These are phyloP conservation scores for Stenodera caucasica DNA, from an alignment of 2,888 invertebrate species.

Conservation along the genomic window DNA sequence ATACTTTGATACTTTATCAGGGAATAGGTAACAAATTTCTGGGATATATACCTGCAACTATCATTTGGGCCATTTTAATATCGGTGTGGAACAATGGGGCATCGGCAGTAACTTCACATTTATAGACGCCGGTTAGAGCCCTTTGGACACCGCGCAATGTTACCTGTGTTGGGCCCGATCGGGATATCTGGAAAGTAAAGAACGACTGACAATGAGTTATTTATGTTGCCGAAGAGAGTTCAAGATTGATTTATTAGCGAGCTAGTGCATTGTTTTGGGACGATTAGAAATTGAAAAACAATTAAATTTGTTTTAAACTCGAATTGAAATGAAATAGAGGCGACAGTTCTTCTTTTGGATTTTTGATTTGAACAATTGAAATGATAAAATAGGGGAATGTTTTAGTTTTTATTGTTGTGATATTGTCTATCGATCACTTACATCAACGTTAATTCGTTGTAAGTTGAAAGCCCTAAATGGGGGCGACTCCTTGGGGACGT, in stretches of 20 bases:
- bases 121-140: conserved; percentile 54
- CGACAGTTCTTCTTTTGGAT: too few relatives aligned
- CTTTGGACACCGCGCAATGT: conserved; percentile 51
- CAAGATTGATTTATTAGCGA: conserved; percentile 23
- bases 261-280: conserved; percentile 13
- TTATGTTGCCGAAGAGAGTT: conserved; percentile 9
- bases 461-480: conserved; percentile 57
- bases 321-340: too few relatives aligned
- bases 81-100: conserved; percentile 55
- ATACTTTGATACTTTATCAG: not conserved
- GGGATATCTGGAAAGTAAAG: conserved; percentile 52
- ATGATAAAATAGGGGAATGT: too few relatives aligned
- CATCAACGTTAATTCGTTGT: conserved; percentile 58
- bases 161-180: conserved; percentile 53
- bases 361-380: too few relatives aligned
- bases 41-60: conserved; percentile 48
- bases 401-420: not conserved
- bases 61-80: conserved; percentile 52
- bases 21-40: conserved; percentile 10
- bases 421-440: conserved; percentile 47
- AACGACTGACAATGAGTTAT: conserved; percentile 14
- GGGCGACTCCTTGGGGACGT: conserved; percentile 60
- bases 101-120: conserved; percentile 57
- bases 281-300: too few relatives aligned
- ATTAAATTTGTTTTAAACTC: too few relatives aligned